Base-by-base conservation (phyloP, 2,797 vertebrate genomes). In the Helarctos malayanus region DNA sequence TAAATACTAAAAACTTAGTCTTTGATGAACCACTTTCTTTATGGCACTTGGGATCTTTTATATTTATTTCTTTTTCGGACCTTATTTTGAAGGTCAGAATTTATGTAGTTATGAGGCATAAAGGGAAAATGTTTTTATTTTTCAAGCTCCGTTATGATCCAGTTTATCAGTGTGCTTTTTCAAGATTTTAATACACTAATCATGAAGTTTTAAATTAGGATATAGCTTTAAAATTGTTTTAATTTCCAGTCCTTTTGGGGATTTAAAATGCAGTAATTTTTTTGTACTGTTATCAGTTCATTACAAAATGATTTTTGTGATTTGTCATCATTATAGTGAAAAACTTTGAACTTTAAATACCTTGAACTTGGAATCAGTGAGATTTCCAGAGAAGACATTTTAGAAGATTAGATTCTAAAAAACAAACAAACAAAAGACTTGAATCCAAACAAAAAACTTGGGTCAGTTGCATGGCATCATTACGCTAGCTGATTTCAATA, bases 11-110 rank as follows among this genome's bases (percentile, higher is more conserved):
- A 84, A 69, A 9, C 13, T 57, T 19, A 32, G 61, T 95, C 10
- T 25, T 81, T n/a, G 7, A 57, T 49, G 35, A 95, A 16, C 23
- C 29, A 8, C 25, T 47, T 83, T 86, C 25, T 69, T 29, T 41
- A 21, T 59, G 86, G 57, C 2, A 52, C 25, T 59, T 92, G 23
- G 65, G 11, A 61, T 89, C 11, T 86, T 91, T 57, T 94, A 0
- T 80, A 57, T 84, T 23, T 79, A 38, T 87, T 59, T 96, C 45
- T 69, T 79, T 83, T 75, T 95, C 32, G 80, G 49, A 35, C 65
- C 35, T 85, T 84, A 86, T 93, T 87, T 86, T 94, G 52, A 83
- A 96, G 90, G 61, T 57, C 7, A 92, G 54, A 80, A 16, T 76
- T 83, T 63, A 47, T 3, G 16, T 92, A 41, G 32, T 68, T 69